Evolutionary conservation across 2,888 invertebrate species (phyloP).

Genomic region (Siphlonurus alternatus): DNA sequence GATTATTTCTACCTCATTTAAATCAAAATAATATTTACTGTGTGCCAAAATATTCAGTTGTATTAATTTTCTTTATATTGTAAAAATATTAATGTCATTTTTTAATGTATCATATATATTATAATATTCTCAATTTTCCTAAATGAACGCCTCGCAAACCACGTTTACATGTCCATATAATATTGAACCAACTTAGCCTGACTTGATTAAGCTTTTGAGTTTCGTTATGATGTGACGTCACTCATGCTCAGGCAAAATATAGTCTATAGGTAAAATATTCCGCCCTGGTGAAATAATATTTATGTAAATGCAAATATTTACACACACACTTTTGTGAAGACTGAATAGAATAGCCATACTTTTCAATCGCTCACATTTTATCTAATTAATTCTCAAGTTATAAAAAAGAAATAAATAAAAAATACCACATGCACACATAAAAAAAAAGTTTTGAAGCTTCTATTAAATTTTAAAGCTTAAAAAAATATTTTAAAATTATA

Average conservation of each 20-base stretch:
- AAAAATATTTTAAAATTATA: background rate
- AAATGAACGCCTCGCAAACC: background rate
- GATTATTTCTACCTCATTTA: background rate
- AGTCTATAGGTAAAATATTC: background rate
- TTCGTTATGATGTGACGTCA: too few species aligned
- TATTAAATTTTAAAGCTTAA: background rate
- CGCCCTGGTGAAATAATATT: background rate
- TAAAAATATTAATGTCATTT: too few species aligned
- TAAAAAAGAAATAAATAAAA: too few species aligned
- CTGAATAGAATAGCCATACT: background rate
- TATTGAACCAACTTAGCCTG: background rate
- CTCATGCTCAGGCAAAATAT: too few species aligned
- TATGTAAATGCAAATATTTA: background rate
- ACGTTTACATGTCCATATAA: background rate
- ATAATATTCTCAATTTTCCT: background rate
- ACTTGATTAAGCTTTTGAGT: background rate
- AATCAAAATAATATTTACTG: background rate
- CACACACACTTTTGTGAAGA: background rate
- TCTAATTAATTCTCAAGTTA: background rate
- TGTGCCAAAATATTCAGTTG: background rate
- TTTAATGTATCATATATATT: too few species aligned
- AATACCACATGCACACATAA: too few species aligned
- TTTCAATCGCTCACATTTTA: background rate
- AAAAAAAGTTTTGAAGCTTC: background rate
- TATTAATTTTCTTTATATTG: too few species aligned